A percentile compares a stretch with the other conserved stretches of the same genome.
These are phyloP conservation scores for Microtus richardsoni DNA, from an alignment of 2,113 vertebrate genomes.

Conservation along the genomic window DNA sequence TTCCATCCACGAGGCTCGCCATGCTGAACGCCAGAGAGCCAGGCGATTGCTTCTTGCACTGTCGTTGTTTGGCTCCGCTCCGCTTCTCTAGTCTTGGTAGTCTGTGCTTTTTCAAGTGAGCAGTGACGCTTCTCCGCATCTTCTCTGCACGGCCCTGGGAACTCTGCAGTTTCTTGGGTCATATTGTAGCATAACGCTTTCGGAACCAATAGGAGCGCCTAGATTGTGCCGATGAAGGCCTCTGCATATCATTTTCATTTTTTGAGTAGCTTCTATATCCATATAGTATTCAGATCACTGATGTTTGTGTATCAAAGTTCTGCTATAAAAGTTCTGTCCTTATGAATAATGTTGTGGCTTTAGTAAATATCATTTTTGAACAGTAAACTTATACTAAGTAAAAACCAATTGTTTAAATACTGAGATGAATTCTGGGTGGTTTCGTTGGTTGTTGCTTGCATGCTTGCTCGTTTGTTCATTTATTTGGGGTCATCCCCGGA, in stretches of 20 bases:
- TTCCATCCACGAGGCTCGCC: conserved; percentile 51
- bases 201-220: conserved; percentile 75
- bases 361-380: conserved; percentile 86
- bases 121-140: conserved; percentile 68
- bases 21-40: conserved; percentile 77
- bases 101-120: conserved; percentile 74
- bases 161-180: conserved; percentile 74
- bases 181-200: conserved; percentile 78
- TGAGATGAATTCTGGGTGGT: conserved; percentile 67
- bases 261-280: conserved; percentile 81
- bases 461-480: neutral
- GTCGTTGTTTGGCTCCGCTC: conserved; percentile 55
- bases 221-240: conserved; percentile 78
- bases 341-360: conserved; percentile 85
- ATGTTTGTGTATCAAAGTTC: conserved; percentile 79
- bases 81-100: conserved; percentile 66
- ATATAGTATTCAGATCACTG: conserved; percentile 71
- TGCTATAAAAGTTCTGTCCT: conserved; percentile 83
- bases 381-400: conserved; percentile 85
- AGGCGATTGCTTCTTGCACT: conserved; percentile 50
- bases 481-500: neutral
- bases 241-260: conserved; percentile 76
- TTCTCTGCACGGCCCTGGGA: conserved; percentile 73
- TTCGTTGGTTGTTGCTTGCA: conserved; percentile 7
- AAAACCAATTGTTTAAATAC: conserved; percentile 87